Evolutionary conservation across 2,797 vertebrate genomes (phyloP).

Genomic region (Furcifer pardalis): DNA sequence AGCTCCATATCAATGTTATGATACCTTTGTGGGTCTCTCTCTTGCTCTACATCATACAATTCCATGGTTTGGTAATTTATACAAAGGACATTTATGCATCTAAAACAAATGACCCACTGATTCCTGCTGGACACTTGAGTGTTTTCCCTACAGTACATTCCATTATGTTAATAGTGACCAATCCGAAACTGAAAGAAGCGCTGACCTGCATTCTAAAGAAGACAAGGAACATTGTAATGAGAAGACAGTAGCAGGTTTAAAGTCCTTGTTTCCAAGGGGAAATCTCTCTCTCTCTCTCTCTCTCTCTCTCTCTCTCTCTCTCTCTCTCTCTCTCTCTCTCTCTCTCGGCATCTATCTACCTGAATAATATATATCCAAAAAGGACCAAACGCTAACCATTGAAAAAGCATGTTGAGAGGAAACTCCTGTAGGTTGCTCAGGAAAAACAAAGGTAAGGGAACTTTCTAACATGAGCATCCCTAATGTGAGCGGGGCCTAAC

Average conservation of each 20-base stretch:
- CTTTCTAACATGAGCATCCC: too few species aligned
- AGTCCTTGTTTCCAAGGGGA: not conserved
- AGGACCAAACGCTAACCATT: too few species aligned
- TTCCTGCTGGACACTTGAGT: slow-evolving; percentile 34
- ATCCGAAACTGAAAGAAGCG: slow-evolving; percentile 55
- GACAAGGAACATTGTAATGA: not conserved
- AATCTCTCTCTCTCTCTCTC: too few species aligned
- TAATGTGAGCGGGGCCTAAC: too few species aligned
- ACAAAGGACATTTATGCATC: slow-evolving; percentile 8
- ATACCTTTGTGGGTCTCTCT: not conserved
- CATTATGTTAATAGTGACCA: slow-evolving; percentile 48
- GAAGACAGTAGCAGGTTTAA: not conserved
- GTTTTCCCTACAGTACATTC: slow-evolving; percentile 53
- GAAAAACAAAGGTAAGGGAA: too few species aligned
- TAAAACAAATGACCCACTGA: slow-evolving; percentile 7
- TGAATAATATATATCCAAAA: too few species aligned
- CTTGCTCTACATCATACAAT: not conserved
- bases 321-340: too few species aligned
- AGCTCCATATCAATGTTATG: not conserved
- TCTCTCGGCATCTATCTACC: too few species aligned
- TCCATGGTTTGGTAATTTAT: slow-evolving; percentile 21
- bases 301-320: too few species aligned
- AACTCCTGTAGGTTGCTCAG: too few species aligned
- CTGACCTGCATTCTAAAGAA: not conserved
- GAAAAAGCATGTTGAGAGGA: too few species aligned